Base-by-base conservation (phyloP, 2,888 invertebrate species). In the Drosophila vallismaia region DNA sequence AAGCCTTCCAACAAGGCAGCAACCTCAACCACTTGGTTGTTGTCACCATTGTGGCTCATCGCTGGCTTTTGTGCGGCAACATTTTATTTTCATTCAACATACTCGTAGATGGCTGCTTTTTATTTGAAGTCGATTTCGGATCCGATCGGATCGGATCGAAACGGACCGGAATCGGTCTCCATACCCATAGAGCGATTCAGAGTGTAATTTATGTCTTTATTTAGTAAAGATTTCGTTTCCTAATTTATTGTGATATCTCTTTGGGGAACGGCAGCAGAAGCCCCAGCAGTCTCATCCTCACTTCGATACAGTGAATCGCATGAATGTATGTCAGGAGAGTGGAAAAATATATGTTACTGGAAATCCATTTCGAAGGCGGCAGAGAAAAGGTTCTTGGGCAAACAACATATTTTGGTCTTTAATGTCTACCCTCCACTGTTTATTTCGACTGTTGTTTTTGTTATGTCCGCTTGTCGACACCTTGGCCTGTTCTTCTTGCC, bases 181-280 rank as follows among this genome's bases (percentile, higher is more conserved):
- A 77, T 81, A 77, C 80, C 76, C 83, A 88, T 75, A 86, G 86
- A 86, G 81, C 89, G 88, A 86, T 82, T 87, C 83, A 79, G 77
- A 79, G 83, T 88, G 89, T 90, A 90, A 90, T 90, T 90, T 90
- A 90, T 90, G 90, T 89, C 89, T 90, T 90, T 90, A 90, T 90
- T 90, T 90, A 90, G 89, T 88, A 86, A 87, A 90, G 90, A 90
- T 90, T 90, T 90, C 90, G 88, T 90, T 89, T 89, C 89, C 90
- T 90, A 90, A 90, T 90, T 90, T 90, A 90, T 90, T 90, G 89
- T 89, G 88, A 89, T 90, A 90, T 88, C 89, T 89, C 82, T 89
- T 75, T 81, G 89, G 84, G 76, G 79, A 79, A 88, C 70, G 57
- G 51, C 67, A 57, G 52, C 54, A 63, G 57, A 68, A 45, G 52